Evolutionary conservation across 2,113 vertebrate species (phyloP), one percentile per base, ranked within the genome.

Genomic region (Neodon shergylaensis): DNA sequence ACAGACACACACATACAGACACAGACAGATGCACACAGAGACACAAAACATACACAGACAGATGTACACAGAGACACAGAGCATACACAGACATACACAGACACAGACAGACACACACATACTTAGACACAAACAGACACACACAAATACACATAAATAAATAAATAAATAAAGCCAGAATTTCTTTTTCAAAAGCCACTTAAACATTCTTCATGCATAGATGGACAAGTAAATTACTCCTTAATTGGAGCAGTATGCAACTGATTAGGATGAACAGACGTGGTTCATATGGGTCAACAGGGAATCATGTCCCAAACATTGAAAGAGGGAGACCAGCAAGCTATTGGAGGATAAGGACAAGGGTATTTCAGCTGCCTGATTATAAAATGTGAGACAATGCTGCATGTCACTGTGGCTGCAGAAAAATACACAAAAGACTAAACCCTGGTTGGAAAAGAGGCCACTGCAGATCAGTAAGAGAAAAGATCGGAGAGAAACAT

Each of bases 401-500:
- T 81, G 28, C 31, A 36, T 17, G 52, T 28, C 81, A 19, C 24
- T 10, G 58, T 63, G 58, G 31, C 39, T 44, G 49, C 63, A 68
- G 36, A 47, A 47, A 85, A 66, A 33, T 11, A 85, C 16, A 85
- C 14, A 21, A 47, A 44, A 47, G 26, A 66, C 11, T 47, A 33
- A 85, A 47, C 10, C 31, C 19, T 36, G 9, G 44, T 13, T 68
- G 44, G 31, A 12, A 86, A 66, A 86, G 63, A 68, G 63, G 42
- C 83, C 63, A 5, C 44, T 36, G 19, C 42, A 86, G 83, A 5
- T 31, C 63, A n/a, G 73, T 39, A 21, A 77, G 78, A 26, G 0
- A 0, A 52, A 52, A 33, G 31, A 19, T 58, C 19, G 7, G 39
- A 4, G 47, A 0, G 24, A 36, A 13, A 74, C 3, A 8, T 4